These are phyloP conservation scores for Podotricha telesiphe DNA, from an alignment of 2,888 invertebrate genomes.

Conservation along the genomic window DNA sequence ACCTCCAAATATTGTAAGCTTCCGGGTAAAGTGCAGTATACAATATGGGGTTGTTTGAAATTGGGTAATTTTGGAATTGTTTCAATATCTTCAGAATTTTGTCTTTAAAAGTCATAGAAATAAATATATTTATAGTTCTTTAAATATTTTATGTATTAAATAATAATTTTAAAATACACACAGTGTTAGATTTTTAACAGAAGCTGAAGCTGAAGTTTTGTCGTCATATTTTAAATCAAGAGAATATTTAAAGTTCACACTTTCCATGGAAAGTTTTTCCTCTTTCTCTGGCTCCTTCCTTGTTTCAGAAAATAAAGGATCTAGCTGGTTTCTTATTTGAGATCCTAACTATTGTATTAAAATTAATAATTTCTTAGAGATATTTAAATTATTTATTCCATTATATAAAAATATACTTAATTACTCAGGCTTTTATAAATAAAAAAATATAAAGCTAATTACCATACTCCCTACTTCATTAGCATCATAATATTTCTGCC, in stretches of 20 bases:
- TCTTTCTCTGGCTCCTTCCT: slow-evolving; percentile 30
- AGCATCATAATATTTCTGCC: slow-evolving; percentile 84
- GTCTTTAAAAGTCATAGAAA: background rate
- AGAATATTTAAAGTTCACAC: slow-evolving; percentile 21
- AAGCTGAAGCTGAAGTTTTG: slow-evolving; percentile 8
- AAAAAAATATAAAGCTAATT: background rate
- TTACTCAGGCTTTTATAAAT: no score
- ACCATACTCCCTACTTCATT: slow-evolving; percentile 86
- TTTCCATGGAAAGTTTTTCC: slow-evolving; percentile 19
- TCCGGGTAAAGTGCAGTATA: slow-evolving; percentile 82
- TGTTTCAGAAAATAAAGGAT: slow-evolving; percentile 60
- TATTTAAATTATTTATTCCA: background rate
- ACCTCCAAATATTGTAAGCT: slow-evolving; percentile 85
- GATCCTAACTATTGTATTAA: slow-evolving; percentile 59
- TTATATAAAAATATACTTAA: no score
- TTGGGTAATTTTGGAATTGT: slow-evolving; percentile 51
- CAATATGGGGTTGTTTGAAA: slow-evolving; percentile 59
- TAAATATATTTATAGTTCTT: background rate
- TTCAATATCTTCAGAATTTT: slow-evolving; percentile 26
- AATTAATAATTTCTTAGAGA: background rate
- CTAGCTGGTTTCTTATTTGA: slow-evolving; percentile 63
- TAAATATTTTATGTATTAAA: background rate
- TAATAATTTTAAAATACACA: slow-evolving; percentile 26
- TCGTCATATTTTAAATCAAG: slow-evolving; percentile 12
- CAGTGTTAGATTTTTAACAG: slow-evolving; percentile 27